A percentile compares a stretch with the other conserved stretches of the same genome.
These are phyloP conservation scores for Tipula helvola DNA, from an alignment of 2,888 invertebrate genomes.

Conservation along the genomic window DNA sequence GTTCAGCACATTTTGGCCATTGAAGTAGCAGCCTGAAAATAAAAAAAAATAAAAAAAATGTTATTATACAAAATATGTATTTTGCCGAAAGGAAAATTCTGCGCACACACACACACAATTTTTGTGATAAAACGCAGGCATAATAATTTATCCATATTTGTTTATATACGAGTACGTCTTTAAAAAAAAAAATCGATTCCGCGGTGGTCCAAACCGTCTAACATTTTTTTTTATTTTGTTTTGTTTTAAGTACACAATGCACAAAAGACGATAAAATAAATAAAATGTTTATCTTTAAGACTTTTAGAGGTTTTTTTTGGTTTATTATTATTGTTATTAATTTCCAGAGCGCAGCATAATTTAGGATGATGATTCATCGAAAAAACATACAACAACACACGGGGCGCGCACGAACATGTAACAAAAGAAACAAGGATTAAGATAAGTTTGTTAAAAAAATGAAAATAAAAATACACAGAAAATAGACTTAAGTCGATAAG, in stretches of 20 bases:
- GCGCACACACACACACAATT: neutral
- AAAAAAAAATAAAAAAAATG: neutral
- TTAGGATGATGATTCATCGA: neutral
- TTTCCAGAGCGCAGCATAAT: neutral
- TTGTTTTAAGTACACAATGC: neutral
- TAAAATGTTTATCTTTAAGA: neutral
- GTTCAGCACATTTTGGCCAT: constrained; percentile 68
- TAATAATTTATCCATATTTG: neutral
- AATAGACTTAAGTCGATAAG: constrained; percentile 4
- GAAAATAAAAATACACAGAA: neutral
- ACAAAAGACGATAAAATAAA: neutral
- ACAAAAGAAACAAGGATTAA: neutral
- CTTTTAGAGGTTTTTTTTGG: neutral
- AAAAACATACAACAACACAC: neutral
- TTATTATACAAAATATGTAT: neutral
- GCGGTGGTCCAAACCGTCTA: neutral
- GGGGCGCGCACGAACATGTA: neutral
- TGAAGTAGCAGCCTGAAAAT: constrained; percentile 59
- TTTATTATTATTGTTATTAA: neutral
- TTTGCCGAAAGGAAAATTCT: neutral
- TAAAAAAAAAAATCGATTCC: neutral
- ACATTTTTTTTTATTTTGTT: neutral
- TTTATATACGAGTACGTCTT: no score
- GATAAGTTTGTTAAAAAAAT: neutral
- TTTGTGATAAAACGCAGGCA: neutral